Evolutionary conservation across 2,888 invertebrate species (phyloP).

Genomic region (Chelonus formosanus): DNA sequence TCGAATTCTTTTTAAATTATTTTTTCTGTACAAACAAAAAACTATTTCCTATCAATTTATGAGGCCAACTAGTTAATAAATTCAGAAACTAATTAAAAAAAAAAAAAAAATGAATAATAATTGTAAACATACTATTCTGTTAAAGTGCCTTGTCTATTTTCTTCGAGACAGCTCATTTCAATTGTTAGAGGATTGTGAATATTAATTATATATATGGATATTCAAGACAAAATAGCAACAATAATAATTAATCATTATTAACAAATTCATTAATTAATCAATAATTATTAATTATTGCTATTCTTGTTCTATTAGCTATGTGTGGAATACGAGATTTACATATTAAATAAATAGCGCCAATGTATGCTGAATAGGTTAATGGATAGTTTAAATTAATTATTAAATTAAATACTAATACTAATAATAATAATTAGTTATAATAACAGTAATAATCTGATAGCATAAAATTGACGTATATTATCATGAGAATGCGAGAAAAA

Average conservation of each 20-base stretch:
- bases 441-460: too few relatives aligned
- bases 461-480: too few relatives aligned
- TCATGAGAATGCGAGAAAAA: too few relatives aligned
- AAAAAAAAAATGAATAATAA: slow-evolving; percentile 33
- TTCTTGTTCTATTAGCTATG: too few relatives aligned
- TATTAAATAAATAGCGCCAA: neutral
- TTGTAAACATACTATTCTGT: slow-evolving; percentile 54
- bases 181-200: slow-evolving; percentile 63
- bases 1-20: too few relatives aligned
- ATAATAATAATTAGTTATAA: too few relatives aligned
- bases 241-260: slow-evolving; percentile 34
- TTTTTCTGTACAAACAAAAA: too few relatives aligned
- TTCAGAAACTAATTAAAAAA: slow-evolving; percentile 27
- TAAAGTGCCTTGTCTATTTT: slow-evolving; percentile 65
- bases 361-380: neutral
- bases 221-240: too few relatives aligned
- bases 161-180: slow-evolving; percentile 64
- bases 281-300: neutral
- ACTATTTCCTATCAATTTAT: slow-evolving; percentile 22
- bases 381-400: neutral
- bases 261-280: slow-evolving; percentile 11
- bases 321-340: neutral
- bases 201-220: slow-evolving; percentile 49
- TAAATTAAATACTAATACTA: too few relatives aligned
- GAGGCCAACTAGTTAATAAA: slow-evolving; percentile 62